A percentile compares a stretch with the other conserved stretches of the same genome.
These are phyloP conservation scores for Trissolcus japonicus DNA, from an alignment of 2,888 invertebrate genomes.

Conservation along the genomic window DNA sequence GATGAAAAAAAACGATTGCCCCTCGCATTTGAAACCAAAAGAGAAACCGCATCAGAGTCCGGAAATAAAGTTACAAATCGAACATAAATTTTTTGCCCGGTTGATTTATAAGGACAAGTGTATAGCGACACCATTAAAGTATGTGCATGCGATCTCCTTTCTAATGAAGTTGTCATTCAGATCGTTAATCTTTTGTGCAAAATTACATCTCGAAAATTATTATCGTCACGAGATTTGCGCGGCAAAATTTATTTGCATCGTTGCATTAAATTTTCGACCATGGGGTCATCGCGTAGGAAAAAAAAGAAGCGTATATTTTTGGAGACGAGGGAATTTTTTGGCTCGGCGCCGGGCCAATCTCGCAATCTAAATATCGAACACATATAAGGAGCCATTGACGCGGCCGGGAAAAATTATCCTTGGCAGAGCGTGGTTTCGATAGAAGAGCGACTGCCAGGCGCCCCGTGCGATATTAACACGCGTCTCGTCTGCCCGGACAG, in stretches of 20 bases:
- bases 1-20: too few species aligned
- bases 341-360: slow-evolving; percentile 30
- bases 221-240: slow-evolving; percentile 41
- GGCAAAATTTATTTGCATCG: background rate
- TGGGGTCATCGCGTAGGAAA: too few species aligned
- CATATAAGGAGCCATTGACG: slow-evolving; percentile 48
- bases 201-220: slow-evolving; percentile 45
- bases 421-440: slow-evolving; percentile 42
- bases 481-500: slow-evolving; percentile 37
- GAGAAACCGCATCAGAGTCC: too few species aligned
- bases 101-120: slow-evolving; percentile 30
- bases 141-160: slow-evolving; percentile 22
- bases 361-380: slow-evolving; percentile 45
- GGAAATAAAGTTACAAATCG: too few species aligned
- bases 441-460: slow-evolving; percentile 55
- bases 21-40: too few species aligned
- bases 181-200: slow-evolving; percentile 47
- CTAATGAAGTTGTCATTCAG: slow-evolving; percentile 50
- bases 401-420: slow-evolving; percentile 57
- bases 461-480: slow-evolving; percentile 44
- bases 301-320: background rate
- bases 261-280: too few species aligned
- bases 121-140: slow-evolving; percentile 21
- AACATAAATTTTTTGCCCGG: too few species aligned
- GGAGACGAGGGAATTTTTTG: slow-evolving; percentile 4